A percentile compares a stretch with the other conserved stretches of the same genome.
These are phyloP conservation scores for Paragorgia papillata DNA, from an alignment of 92 coral and sea anemone genomes.

Conservation along the genomic window DNA sequence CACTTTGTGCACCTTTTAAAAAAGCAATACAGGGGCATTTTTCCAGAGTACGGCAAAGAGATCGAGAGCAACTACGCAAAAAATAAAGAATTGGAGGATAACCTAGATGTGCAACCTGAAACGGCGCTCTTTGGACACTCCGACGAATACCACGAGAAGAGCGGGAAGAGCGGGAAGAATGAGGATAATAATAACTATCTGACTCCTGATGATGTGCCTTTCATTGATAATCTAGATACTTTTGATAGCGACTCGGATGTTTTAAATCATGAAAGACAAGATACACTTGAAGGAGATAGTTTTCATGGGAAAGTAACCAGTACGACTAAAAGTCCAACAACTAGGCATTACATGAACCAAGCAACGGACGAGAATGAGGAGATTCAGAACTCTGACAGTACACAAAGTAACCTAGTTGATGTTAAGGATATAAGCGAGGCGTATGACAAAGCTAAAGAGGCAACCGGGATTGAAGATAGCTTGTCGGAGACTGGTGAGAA, in stretches of 20 bases:
- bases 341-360: background rate
- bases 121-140: conserved; percentile 18
- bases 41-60: conserved; percentile 40
- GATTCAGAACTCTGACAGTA: no score
- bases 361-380: background rate
- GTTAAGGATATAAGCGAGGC: no score
- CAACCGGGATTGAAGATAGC: background rate
- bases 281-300: background rate
- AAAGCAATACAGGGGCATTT: conserved; percentile 14
- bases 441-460: background rate
- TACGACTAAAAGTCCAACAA: background rate
- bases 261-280: background rate
- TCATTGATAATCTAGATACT: conserved; percentile 4
- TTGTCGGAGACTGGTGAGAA: background rate
- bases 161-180: background rate
- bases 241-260: conserved; percentile 10
- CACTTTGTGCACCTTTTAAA: conserved; percentile 13
- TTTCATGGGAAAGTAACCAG: background rate
- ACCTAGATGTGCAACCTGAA: conserved; percentile 23
- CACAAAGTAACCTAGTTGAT: no score
- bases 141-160: conserved; percentile 1
- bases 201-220: background rate
- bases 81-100: conserved; percentile 29
- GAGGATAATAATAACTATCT: background rate
- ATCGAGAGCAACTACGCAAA: conserved; percentile 5